Base-by-base conservation (phyloP, 2,888 invertebrate species). In the Epirrhoe alternata region DNA sequence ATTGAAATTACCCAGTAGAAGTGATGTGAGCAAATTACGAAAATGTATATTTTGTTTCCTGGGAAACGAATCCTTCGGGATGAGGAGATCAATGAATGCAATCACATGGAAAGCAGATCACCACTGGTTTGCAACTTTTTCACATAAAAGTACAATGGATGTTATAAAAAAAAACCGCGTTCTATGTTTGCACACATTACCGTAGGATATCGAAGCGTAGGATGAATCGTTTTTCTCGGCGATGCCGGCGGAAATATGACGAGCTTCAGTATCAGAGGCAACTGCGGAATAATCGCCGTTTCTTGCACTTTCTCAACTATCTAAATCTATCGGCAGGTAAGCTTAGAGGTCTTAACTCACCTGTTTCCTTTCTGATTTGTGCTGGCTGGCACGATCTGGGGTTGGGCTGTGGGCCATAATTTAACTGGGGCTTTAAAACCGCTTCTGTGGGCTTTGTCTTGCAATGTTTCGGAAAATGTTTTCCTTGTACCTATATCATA, bases 31-130 rank as follows among this genome's bases (percentile, higher is more conserved):
- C 77, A 79, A 83, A 85, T 85, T 84, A 83, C 76, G 78, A 66
- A 80, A 82, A 82, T 81, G 77, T 80, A 80, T 79, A 78, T 80
- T 84, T 80, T 77, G 78, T 79, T 73, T 79, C 77, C 73, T 69
- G 73, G 73, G 80, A 81, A 80, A 79, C 75, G 73, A 77, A 76
- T 80, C 78, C 76, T 77, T 67, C 61, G 78, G 82, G 78, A 74
- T 75, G 80, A 71, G 72, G 61, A 62, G 64, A 72, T 69, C 72
- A 72, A 74, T 60, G 58, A 50, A 8, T 63, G 14, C 12, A 45
- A 16, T 56, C 31, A 57, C 52, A 17, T 7, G 16, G 57, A 57
- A 57, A 52, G 4, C 52, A 12, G 30, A 4, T 61, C 14, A 4
- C 17, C 3, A 33, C 5, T 38, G 35, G 6, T 17, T 38, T 16